Base-by-base conservation (phyloP, 1,140 invertebrate genomes). In the Battus philenor region DNA sequence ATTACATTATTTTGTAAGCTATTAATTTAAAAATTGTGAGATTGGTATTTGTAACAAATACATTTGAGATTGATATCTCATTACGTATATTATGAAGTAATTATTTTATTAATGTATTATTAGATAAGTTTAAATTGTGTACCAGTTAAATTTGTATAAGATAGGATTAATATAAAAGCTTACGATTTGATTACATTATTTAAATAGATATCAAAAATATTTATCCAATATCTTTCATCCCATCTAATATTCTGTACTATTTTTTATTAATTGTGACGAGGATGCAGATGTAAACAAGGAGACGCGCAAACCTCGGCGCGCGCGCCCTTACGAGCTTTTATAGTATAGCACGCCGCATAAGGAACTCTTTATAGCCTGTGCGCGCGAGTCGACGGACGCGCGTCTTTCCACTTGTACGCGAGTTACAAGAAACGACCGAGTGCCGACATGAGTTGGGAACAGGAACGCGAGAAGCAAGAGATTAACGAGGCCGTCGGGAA, bases 311-410 rank as follows among this genome's bases (percentile, higher is more conserved):
- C 6, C 6, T 26, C 54, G 52, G 55, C 47, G 54, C 59, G 50
- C 48, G 69, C 58, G 65, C 59, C 68, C 66, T 57, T 67, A 64
- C 64, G 62, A 47, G 53, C 57, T 62, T 78, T 72, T 71, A 81
- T 80, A 76, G 52, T 75, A 59, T 68, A 57, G 60, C 54, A 48
- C 58, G 47, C 62, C 63, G 72, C 64, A 81, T 75, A 84, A 80
- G 76, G 80, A 62, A 53, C 56, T 80, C 80, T 77, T 84, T 81
- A 81, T 81, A 77, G 71, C 75, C 52, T 13, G 61, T 68, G 77
- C 74, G 72, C 77, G 74, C 80, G 76, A 78, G 76, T 68, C 67
- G 80, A 53, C 77, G 77, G 75, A 80, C 77, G 77, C 73, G 73
- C 61, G 60, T 53, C 22, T 36, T 51, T 44, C 47, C 46, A 47